phyloP scores from a whole-genome alignment of 2,113 vertebrate genomes.

The Indicator maculatus region DNA sequence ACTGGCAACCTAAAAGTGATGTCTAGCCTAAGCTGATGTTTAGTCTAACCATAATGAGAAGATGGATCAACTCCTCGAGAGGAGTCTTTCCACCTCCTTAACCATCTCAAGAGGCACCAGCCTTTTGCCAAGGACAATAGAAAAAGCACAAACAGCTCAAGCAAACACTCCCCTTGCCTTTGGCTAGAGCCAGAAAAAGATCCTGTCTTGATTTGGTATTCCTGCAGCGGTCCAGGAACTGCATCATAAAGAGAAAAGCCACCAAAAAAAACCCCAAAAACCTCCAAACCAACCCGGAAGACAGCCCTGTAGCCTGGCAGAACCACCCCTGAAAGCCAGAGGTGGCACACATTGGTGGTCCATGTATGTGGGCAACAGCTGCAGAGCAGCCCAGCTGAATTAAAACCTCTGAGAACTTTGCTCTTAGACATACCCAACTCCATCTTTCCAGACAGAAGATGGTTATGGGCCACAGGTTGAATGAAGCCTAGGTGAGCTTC shows the following conservation, averaged over 20 bases:
- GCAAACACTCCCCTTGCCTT: neutral
- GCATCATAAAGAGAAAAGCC: neutral
- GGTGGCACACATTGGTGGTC: rapidly evolving
- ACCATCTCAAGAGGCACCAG: neutral
- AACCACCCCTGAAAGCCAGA: rapidly evolving
- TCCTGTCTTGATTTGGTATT: neutral
- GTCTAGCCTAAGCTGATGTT: neutral
- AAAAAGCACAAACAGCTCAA: neutral
- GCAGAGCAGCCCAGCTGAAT: neutral
- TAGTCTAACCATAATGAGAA: neutral
- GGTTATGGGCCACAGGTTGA: neutral
- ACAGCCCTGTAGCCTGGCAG: neutral
- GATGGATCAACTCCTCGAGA: neutral
- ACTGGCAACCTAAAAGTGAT: neutral
- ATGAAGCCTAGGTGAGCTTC: neutral
- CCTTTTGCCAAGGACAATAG: neutral
- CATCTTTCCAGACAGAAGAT: neutral
- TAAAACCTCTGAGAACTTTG: neutral
- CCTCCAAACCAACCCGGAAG: neutral
- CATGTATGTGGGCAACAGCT: neutral
- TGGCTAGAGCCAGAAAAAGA: neutral
- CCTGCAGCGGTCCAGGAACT: neutral
- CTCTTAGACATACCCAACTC: neutral
- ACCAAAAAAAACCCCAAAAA: neutral
- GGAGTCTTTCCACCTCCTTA: neutral